Evolutionary conservation across 2,888 invertebrate species (phyloP).

Genomic region (Drosophila ezoana): DNA sequence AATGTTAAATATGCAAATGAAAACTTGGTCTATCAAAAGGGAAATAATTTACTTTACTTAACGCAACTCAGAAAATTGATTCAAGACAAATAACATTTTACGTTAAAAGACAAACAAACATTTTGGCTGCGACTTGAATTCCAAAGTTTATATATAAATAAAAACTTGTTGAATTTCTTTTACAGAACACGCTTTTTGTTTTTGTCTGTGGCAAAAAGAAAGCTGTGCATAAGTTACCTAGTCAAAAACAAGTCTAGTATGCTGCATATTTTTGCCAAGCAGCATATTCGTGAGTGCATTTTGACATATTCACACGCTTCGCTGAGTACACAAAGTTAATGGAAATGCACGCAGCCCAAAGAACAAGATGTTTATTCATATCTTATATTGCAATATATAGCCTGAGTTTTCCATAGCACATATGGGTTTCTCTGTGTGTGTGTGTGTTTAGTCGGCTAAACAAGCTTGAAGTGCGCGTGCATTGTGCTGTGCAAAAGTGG

Average conservation of each 20-base stretch:
- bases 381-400: slow-evolving; percentile 24
- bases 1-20: too few relatives aligned
- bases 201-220: background rate
- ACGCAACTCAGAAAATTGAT: too few relatives aligned
- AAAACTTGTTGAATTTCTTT: background rate
- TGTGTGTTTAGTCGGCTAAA: slow-evolving; percentile 39
- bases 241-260: background rate
- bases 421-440: background rate
- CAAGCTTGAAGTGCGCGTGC: slow-evolving; percentile 37
- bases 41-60: too few relatives aligned
- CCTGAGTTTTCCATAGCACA: slow-evolving; percentile 1
- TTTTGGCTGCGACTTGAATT: background rate
- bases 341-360: slow-evolving; percentile 56
- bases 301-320: slow-evolving; percentile 75
- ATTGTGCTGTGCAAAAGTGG: slow-evolving; percentile 21
- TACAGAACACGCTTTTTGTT: background rate
- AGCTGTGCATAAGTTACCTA: background rate
- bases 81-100: too few relatives aligned
- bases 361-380: slow-evolving; percentile 40
- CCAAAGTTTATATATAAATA: background rate
- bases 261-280: slow-evolving; percentile 16
- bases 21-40: too few relatives aligned
- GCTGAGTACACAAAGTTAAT: slow-evolving; percentile 69
- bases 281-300: slow-evolving; percentile 67
- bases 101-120: too few relatives aligned